Evolutionary conservation across 2,888 invertebrate genomes (phyloP).

Genomic region (Carpatolechia fugitivella): DNA sequence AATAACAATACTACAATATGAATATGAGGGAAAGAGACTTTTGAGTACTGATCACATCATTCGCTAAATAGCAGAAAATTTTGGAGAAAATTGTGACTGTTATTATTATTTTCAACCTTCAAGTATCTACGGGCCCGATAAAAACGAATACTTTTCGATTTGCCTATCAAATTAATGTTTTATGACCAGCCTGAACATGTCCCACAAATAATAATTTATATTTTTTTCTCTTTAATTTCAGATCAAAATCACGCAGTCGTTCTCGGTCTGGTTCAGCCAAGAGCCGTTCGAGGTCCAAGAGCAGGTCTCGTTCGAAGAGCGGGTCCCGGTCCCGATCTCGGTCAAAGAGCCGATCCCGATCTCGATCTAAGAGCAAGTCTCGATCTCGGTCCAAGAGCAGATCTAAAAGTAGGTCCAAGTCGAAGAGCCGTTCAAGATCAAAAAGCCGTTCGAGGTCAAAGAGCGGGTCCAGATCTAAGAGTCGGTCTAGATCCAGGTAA

Average conservation of each 20-base stretch:
- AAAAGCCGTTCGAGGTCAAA: too few species aligned
- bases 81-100: too few species aligned
- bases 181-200: too few species aligned
- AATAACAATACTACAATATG: too few species aligned
- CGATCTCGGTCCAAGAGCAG: conserved; percentile 48
- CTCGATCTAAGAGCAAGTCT: conserved; percentile 44
- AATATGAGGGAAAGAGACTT: too few species aligned
- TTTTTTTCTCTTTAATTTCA: conserved; percentile 18
- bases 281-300: conserved; percentile 53
- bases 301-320: conserved; percentile 42
- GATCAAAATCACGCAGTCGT: conserved; percentile 57
- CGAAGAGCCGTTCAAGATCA: too few species aligned
- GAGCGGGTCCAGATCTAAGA: conserved; percentile 11
- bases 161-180: not conserved
- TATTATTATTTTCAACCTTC: too few species aligned
- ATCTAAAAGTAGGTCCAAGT: conserved; percentile 44
- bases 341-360: conserved; percentile 51
- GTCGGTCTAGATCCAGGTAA: conserved; percentile 2
- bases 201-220: not conserved
- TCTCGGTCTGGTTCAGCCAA: conserved; percentile 57
- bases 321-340: too few species aligned
- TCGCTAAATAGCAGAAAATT: too few species aligned
- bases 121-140: too few species aligned
- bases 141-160: too few species aligned
- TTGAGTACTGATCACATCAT: too few species aligned